These are phyloP conservation scores for Colletes latitarsis DNA, from an alignment of 1,140 invertebrate species.

Conservation along the genomic window DNA sequence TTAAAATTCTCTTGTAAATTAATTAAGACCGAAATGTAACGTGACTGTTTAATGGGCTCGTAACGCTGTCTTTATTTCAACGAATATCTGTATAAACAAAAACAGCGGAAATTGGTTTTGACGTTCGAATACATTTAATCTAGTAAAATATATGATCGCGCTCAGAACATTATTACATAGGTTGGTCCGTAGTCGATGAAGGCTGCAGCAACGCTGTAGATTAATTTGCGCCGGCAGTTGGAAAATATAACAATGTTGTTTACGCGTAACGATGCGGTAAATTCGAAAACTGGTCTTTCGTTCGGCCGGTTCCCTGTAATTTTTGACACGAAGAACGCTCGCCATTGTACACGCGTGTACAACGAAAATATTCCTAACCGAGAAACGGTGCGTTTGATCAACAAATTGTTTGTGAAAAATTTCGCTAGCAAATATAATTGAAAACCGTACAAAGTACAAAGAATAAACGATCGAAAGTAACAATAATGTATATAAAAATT, in stretches of 20 bases:
- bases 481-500: too few species aligned
- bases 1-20: background rate
- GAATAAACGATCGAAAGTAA: too few species aligned
- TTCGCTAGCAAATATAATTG: too few species aligned
- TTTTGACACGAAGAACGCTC: background rate
- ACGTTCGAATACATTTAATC: background rate
- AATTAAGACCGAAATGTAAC: too few species aligned
- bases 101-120: background rate
- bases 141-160: background rate
- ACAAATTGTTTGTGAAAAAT: too few species aligned
- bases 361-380: too few species aligned
- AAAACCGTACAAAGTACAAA: too few species aligned
- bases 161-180: background rate
- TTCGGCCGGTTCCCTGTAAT: background rate
- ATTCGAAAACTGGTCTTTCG: background rate
- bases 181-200: background rate
- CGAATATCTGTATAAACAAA: background rate
- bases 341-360: background rate
- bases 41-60: too few species aligned
- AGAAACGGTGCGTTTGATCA: too few species aligned
- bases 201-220: constrained; percentile 7
- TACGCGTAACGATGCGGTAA: background rate
- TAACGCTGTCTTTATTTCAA: background rate
- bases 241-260: constrained; percentile 12
- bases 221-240: constrained; percentile 26